Evolutionary conservation across 2,113 vertebrate genomes (phyloP), one percentile per base, ranked within the genome.

Genomic region (Leiothrix lutea): DNA sequence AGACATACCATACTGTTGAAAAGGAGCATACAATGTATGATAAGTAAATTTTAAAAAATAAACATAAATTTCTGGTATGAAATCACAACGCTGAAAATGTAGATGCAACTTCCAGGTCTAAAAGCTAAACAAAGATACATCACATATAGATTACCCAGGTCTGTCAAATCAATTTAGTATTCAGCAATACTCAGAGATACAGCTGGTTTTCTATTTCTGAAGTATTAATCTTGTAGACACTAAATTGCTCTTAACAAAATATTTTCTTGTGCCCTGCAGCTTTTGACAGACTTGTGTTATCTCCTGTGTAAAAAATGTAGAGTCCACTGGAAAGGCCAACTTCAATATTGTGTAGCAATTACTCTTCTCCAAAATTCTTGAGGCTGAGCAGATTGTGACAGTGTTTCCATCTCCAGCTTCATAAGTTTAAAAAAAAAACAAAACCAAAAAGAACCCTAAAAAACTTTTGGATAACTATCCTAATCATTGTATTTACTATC

Each of bases 151-250:
- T 66, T 72, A 90, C 7, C 66, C 21, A 70, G 38, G 70, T 77
- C 67, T 83, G 75, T 78, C 51, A 94, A 92, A 86, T 67, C 47
- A 82, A 56, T 91, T 88, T 86, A 64, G 47, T 84, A 58, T 13
- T 92, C 65, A 64, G 18, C 73, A 92, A 28, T 70, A 83, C 31
- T 54, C 79, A 90, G 71, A 80, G 26, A 38, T 69, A 71, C 53
- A 96, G 64, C 77, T 92, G 93, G 2, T 92, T 94, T 87, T 94
- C 70, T 79, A 44, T 77, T 95, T 92, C 62, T 90, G 22, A 79
- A 71, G 15, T 51, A 92, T 94, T 74, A 84, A 86, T 94, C 69
- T 81, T 89, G 26, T 60, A 71, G 42, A 87, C 62, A 62, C 17
- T 70, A 82, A 80, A 85, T 80, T 83, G 29, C 9, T 73, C 56